Conservation (phyloP, 2,888 invertebrate species). For the Eristalinus sepulchralis region DNA sequence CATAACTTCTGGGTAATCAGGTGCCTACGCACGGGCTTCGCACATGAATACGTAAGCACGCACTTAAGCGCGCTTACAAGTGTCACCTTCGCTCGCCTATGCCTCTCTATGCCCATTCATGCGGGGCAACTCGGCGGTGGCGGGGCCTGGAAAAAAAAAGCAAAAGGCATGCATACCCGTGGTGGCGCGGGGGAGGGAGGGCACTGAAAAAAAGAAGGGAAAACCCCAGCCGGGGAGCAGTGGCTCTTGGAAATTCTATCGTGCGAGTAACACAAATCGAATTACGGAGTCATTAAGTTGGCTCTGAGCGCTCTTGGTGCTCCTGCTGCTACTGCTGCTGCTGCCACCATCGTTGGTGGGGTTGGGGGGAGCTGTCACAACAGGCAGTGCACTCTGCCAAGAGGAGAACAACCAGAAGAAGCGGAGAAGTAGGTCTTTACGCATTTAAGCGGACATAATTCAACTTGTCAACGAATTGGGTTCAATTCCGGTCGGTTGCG, state of each 20-base stretch:
- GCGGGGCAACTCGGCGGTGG: conserved; percentile 28
- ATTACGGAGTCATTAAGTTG: conserved; percentile 73
- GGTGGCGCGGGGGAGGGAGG: background rate
- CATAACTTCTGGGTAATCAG: conserved; percentile 77
- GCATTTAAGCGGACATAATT: conserved; percentile 72
- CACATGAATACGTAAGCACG: conserved; percentile 71
- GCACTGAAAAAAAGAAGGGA: background rate
- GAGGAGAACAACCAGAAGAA: conserved; percentile 25
- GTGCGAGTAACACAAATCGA: conserved; percentile 73
- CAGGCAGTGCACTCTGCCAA: conserved; percentile 24
- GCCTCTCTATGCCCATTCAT: conserved; percentile 48
- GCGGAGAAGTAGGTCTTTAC: conserved; percentile 61
- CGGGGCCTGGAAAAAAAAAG: background rate
- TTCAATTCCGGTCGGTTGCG: conserved; percentile 70
- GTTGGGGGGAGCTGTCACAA: conserved; percentile 10
- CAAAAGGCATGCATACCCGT: conserved; percentile 5
- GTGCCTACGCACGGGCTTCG: conserved; percentile 74
- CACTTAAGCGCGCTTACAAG: conserved; percentile 68
- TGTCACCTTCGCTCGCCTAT: conserved; percentile 62
- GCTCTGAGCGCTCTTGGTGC: conserved; percentile 1
- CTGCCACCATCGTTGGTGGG: background rate
- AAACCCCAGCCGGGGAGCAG: conserved; percentile 20
- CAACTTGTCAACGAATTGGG: conserved; percentile 69
- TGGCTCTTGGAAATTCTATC: conserved; percentile 67
- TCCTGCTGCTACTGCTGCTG: conserved; percentile 11